Conservation (phyloP, 2,797 vertebrate genomes). For the Amblyraja radiata region DNA sequence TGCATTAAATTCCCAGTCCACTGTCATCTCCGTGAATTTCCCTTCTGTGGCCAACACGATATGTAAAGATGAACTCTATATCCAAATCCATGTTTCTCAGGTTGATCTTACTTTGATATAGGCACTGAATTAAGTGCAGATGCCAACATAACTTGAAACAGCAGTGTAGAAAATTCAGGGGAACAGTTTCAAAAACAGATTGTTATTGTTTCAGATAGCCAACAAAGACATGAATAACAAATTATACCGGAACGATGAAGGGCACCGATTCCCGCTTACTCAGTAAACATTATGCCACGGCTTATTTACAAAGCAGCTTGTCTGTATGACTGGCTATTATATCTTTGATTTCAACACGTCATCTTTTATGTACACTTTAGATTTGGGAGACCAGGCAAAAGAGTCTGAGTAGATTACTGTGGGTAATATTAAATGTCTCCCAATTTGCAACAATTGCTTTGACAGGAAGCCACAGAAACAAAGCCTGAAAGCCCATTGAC, state of each 20-base stretch:
- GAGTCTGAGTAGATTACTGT: background rate
- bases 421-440: background rate
- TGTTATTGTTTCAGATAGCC: background rate
- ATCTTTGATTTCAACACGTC: background rate
- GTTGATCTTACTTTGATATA: background rate
- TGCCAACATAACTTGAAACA: background rate
- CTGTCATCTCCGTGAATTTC: background rate
- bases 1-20: background rate
- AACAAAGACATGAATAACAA: background rate
- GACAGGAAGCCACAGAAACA: background rate
- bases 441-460: background rate
- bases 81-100: background rate
- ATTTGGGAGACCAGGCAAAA: background rate
- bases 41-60: background rate
- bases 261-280: background rate
- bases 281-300: background rate
- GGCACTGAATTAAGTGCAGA: background rate
- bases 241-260: too few species aligned
- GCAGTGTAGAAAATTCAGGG: background rate
- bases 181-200: background rate
- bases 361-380: background rate
- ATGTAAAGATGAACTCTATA: background rate
- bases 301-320: background rate
- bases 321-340: background rate
- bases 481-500: background rate